phyloP scores from a whole-genome alignment of 1,140 invertebrate genomes.

The Panagrolaimus sp. region DNA sequence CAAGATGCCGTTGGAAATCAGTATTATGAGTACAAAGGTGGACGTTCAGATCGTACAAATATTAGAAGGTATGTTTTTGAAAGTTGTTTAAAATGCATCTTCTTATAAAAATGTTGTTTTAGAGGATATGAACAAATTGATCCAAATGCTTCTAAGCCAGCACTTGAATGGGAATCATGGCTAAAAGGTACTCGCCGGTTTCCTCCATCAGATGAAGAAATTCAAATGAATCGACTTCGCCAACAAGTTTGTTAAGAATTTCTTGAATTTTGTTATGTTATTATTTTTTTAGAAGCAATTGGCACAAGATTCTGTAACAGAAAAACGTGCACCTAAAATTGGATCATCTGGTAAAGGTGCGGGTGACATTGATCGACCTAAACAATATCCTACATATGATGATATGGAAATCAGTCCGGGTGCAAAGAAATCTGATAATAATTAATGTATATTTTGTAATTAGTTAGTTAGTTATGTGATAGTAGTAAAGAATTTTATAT shows the following conservation, averaged over 20 bases:
- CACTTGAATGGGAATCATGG: slow-evolving; percentile 46
- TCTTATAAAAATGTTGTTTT: slow-evolving; percentile 16
- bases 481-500: neutral
- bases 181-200: slow-evolving; percentile 42
- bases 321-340: slow-evolving; percentile 38
- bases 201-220: slow-evolving; percentile 43
- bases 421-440: neutral
- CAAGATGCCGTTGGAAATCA: slow-evolving; percentile 26
- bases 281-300: slow-evolving; percentile 33
- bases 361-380: slow-evolving; percentile 32
- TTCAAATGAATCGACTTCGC: slow-evolving; percentile 32
- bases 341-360: slow-evolving; percentile 36
- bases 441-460: slow-evolving; percentile 6
- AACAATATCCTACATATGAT: slow-evolving; percentile 38
- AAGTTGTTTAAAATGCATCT: neutral
- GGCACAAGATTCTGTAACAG: slow-evolving; percentile 32
- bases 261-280: neutral
- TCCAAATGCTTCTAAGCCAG: slow-evolving; percentile 22
- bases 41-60: slow-evolving; percentile 17
- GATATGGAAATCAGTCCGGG: slow-evolving; percentile 40
- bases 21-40: slow-evolving; percentile 24
- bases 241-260: slow-evolving; percentile 40
- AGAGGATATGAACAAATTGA: slow-evolving; percentile 38
- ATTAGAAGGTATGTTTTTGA: slow-evolving; percentile 26
- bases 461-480: slow-evolving; percentile 15